These are phyloP conservation scores for Hyphantria cunea DNA, from an alignment of 1,140 invertebrate species.

Conservation along the genomic window DNA sequence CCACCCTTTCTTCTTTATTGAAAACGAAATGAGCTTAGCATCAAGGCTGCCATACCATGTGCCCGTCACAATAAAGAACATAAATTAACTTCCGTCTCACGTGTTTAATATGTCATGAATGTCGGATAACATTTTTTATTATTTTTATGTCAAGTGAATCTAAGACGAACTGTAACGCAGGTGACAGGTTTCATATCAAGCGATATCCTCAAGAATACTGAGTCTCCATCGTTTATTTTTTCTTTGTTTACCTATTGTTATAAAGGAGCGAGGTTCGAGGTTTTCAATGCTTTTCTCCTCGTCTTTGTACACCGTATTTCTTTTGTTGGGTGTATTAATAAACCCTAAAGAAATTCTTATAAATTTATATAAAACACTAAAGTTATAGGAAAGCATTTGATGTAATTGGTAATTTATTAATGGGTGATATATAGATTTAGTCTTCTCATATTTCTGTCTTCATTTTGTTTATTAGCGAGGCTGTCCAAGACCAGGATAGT, in stretches of 20 bases:
- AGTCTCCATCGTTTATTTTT: neutral
- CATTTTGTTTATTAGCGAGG: too few species aligned
- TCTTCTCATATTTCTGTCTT: too few species aligned
- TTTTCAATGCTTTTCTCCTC: neutral
- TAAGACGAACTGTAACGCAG: neutral
- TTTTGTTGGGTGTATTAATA: neutral
- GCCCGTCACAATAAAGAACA: too few species aligned
- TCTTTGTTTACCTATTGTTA: conserved; percentile 7
- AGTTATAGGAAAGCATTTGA: neutral
- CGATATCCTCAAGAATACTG: neutral
- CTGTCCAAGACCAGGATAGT: too few species aligned
- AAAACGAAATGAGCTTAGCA: too few species aligned
- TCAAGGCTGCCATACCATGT: too few species aligned
- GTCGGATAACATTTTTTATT: too few species aligned
- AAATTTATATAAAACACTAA: neutral
- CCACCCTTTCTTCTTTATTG: too few species aligned
- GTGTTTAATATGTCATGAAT: too few species aligned
- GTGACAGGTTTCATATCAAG: neutral
- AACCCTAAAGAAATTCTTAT: neutral
- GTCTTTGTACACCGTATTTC: neutral
- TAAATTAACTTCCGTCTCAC: too few species aligned
- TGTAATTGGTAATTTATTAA: too few species aligned
- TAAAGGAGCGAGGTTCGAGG: neutral
- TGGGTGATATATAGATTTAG: too few species aligned
- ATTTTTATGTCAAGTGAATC: neutral